Base-by-base conservation (phyloP, 2,113 vertebrate genomes). In the Cephalophus harveyi region DNA sequence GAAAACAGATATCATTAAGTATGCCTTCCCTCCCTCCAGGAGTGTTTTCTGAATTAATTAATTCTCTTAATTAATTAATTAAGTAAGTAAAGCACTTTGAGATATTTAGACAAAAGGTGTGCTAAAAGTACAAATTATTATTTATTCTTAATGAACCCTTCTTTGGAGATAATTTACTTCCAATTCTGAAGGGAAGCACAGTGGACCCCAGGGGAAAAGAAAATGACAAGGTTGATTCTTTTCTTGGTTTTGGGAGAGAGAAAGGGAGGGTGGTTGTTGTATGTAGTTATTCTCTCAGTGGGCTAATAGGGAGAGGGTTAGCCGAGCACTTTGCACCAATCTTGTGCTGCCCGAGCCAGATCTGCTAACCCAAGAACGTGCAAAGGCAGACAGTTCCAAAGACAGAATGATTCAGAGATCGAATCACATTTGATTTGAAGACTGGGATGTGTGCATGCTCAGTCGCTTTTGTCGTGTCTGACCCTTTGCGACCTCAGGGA, bases 1-100 rank as follows among this genome's bases (percentile, higher is more conserved):
- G 92, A 97, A 96, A 98, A 94, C 96, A 96, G 89, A 89, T 96
- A 81, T 90, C 87, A 60, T 95, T 90, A 97, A 94, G 71, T 60
- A 90, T 46, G 43, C n/a, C 64, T 97, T 92, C 87, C 89, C 64
- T 96, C 59, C 93, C 82, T 98, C 85, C 87, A 97, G 95, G 91
- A 98, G 87, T 90, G 67, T 95, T 93, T 97, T 46, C 95, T 5
- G 0, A 98, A 97, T 98, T 96, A 98, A 98, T 98, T 98, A 97
- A 98, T 98, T 98, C 57, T 97, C 93, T 96, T 98, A 98, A 97
- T 97, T 98, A 98, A 98, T 98, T 98, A 97, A 97, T 93, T 97
- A 98, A 98, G 93, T 97, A 98, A 98, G 94, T 98, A 76, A 89
- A 98, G 92, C 6, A 3, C 95, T 96, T 97, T 97, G 97, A 98